phyloP scores from a whole-genome alignment of 2,888 invertebrate genomes.

The Nemapogon koenigi region DNA sequence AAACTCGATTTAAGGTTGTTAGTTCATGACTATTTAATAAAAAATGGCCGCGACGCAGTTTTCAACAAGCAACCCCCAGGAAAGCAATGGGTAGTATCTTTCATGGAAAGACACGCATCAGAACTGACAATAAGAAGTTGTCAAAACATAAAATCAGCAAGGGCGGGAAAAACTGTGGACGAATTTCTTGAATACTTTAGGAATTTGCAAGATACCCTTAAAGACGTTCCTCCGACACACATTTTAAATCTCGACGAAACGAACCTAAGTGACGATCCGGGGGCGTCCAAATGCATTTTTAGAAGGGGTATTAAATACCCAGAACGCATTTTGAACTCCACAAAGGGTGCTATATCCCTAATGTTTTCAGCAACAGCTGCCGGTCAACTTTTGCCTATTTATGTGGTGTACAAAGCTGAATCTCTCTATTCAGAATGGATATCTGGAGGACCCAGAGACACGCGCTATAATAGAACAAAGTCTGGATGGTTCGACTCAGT shows the following conservation, averaged over 20 bases:
- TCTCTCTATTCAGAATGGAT: constrained; percentile 17
- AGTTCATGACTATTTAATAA: too few relatives aligned
- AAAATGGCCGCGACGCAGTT: too few relatives aligned
- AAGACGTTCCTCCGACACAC: constrained; percentile 9
- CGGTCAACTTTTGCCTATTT: constrained; percentile 16
- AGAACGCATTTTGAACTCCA: constrained; percentile 9
- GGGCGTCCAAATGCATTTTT: constrained; percentile 3
- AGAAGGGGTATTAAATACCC: constrained; percentile 11
- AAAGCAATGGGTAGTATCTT: too few relatives aligned
- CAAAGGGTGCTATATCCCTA: constrained; percentile 7
- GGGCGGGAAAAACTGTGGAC: constrained; percentile 4
- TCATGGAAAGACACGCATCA: not conserved
- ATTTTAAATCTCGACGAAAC: constrained; percentile 1
- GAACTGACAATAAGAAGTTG: not conserved
- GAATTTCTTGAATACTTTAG: constrained; percentile 13
- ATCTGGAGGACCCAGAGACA: constrained; percentile 15
- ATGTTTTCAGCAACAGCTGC: constrained; percentile 8
- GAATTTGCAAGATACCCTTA: constrained; percentile 13
- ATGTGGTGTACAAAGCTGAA: constrained; percentile 18
- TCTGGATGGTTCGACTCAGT: constrained; percentile 13
- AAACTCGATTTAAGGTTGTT: too few relatives aligned
- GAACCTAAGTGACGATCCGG: constrained; percentile 8
- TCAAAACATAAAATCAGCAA: constrained; percentile 2
- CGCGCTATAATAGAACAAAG: constrained; percentile 11
- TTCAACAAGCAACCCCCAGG: too few relatives aligned